Evolutionary conservation across 2,113 vertebrate genomes (phyloP).

Genomic region (Calidris pugnax): DNA sequence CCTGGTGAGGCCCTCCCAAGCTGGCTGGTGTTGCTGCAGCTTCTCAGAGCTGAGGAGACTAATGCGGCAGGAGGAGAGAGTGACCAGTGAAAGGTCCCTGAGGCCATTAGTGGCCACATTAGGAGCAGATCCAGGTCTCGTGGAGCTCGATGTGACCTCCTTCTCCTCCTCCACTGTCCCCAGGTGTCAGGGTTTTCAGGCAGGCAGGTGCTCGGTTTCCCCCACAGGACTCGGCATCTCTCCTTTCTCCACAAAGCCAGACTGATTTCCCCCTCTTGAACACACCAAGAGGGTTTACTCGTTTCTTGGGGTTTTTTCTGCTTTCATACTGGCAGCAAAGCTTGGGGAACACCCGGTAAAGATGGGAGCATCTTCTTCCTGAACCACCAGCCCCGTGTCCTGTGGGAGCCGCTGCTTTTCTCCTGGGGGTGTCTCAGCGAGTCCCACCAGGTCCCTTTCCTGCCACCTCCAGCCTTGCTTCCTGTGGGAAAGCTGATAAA

Average conservation of each 20-base stretch:
- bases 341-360: neutral
- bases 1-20: neutral
- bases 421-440: neutral
- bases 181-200: neutral
- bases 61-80: neutral
- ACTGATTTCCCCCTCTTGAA: neutral
- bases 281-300: neutral
- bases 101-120: fast-evolving
- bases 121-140: neutral
- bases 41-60: neutral
- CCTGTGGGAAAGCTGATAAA: neutral
- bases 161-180: neutral
- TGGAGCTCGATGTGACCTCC: neutral
- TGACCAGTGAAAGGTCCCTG: neutral
- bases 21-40: neutral
- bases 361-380: neutral
- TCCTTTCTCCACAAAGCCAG: neutral
- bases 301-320: neutral
- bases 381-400: neutral
- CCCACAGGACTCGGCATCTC: fast-evolving
- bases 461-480: neutral
- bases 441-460: neutral
- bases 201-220: neutral
- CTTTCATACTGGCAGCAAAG: neutral
- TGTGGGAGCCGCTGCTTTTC: neutral